Evolutionary conservation across 2,888 invertebrate genomes (phyloP).

Genomic region (Phlogophora meticulosa): DNA sequence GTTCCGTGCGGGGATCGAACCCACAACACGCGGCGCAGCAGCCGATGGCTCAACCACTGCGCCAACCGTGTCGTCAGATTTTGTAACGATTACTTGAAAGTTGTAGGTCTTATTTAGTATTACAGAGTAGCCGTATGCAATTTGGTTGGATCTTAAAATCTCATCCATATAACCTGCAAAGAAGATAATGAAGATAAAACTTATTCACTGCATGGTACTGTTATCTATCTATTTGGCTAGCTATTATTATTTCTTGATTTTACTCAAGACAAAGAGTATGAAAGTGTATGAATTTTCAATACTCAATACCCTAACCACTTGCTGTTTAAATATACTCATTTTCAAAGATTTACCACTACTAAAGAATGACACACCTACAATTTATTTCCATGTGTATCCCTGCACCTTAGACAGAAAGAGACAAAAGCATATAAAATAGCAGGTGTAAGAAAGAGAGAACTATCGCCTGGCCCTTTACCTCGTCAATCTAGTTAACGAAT

Average conservation of each 20-base stretch:
- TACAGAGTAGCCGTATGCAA: too few relatives aligned
- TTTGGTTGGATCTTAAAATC: too few relatives aligned
- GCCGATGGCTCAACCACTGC: too few relatives aligned
- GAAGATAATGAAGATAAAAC: too few relatives aligned
- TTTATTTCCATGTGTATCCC: conserved; percentile 50
- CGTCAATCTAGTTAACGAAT: conserved; percentile 50
- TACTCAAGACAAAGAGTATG: not conserved
- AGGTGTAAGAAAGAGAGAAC: conserved; percentile 32
- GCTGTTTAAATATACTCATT: not conserved
- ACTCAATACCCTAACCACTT: not conserved
- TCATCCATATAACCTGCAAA: too few relatives aligned
- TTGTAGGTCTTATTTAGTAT: too few relatives aligned
- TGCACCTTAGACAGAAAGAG: conserved; percentile 42
- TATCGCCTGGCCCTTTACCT: conserved; percentile 49
- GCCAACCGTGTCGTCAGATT: too few relatives aligned
- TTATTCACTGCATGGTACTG: too few relatives aligned
- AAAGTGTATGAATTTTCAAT: conserved; percentile 11
- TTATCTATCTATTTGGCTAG: too few relatives aligned
- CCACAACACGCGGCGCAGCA: too few relatives aligned
- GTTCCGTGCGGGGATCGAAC: too few relatives aligned
- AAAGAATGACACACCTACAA: not conserved
- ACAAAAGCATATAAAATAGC: conserved; percentile 13
- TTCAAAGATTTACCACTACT: conserved; percentile 16
- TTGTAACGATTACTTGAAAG: too few relatives aligned
- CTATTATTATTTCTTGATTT: not conserved